A percentile compares a stretch with the other conserved stretches of the same genome.
Conservation (phyloP, 2,888 invertebrate species). For the Teleogryllus oceanicus region DNA sequence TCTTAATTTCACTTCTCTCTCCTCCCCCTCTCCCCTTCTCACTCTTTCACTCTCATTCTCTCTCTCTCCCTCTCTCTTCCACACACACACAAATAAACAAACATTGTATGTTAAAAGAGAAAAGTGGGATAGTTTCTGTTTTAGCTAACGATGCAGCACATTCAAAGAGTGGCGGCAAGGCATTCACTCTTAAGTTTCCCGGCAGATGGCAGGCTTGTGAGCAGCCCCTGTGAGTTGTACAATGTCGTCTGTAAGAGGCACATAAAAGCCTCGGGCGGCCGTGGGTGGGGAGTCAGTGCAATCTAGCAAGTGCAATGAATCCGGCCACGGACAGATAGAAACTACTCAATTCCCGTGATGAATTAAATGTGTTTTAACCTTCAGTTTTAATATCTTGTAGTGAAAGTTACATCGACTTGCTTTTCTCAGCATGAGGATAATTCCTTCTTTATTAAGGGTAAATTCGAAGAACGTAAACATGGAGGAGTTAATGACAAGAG, state of each 20-base stretch:
- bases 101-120: too few species aligned
- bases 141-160: too few species aligned
- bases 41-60: too few species aligned
- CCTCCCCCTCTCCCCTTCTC: too few species aligned
- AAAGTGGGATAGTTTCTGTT: too few species aligned
- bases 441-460: not conserved
- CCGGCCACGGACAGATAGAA: not conserved
- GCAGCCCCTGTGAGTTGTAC: not conserved
- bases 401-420: not conserved
- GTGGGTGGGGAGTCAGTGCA: not conserved
- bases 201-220: too few species aligned
- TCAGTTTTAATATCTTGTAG: not conserved
- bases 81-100: too few species aligned
- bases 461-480: constrained; percentile 1
- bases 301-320: not conserved
- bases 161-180: too few species aligned
- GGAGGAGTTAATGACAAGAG: constrained; percentile 10
- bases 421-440: not conserved
- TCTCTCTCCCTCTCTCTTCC: too few species aligned
- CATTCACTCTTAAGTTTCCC: too few species aligned
- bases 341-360: not conserved
- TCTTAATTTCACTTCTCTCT: too few species aligned
- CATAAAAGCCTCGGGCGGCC: not conserved
- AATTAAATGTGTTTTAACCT: not conserved
- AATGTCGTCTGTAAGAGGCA: constrained; percentile 1